These are phyloP conservation scores for Theretra japonica DNA, from an alignment of 2,888 invertebrate genomes.

Conservation along the genomic window DNA sequence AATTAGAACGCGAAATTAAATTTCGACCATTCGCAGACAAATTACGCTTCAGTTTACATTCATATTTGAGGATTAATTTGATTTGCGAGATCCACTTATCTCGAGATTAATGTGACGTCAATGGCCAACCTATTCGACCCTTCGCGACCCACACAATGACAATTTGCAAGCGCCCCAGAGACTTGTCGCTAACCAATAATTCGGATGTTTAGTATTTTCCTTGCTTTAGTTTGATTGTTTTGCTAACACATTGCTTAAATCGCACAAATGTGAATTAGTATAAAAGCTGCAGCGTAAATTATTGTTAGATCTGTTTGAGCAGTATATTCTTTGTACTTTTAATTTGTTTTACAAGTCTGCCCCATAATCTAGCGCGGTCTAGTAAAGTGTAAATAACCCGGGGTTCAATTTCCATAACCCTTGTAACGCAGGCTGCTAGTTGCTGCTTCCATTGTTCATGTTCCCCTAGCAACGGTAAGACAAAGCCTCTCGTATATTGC, in stretches of 20 bases:
- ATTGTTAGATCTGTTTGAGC: too few relatives aligned
- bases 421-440: not conserved
- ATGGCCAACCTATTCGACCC: slow-evolving; percentile 2
- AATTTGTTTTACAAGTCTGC: not conserved
- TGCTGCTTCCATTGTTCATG: slow-evolving; percentile 1
- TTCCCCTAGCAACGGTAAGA: slow-evolving; percentile 2
- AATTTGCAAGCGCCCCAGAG: not conserved
- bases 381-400: not conserved
- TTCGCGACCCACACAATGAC: slow-evolving; percentile 5
- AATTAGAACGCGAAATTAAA: not conserved
- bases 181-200: not conserved
- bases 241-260: not conserved
- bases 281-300: not conserved
- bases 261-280: not conserved
- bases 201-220: not conserved
- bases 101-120: slow-evolving; percentile 13
- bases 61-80: not conserved
- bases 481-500: not conserved
- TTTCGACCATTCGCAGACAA: not conserved
- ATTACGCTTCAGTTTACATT: not conserved
- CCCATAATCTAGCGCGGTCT: not conserved
- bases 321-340: too few relatives aligned
- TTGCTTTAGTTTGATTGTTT: not conserved
- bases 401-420: not conserved
- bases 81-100: not conserved